These are phyloP conservation scores for Carollia perspicillata DNA, from an alignment of 2,113 vertebrate genomes.

Conservation along the genomic window DNA sequence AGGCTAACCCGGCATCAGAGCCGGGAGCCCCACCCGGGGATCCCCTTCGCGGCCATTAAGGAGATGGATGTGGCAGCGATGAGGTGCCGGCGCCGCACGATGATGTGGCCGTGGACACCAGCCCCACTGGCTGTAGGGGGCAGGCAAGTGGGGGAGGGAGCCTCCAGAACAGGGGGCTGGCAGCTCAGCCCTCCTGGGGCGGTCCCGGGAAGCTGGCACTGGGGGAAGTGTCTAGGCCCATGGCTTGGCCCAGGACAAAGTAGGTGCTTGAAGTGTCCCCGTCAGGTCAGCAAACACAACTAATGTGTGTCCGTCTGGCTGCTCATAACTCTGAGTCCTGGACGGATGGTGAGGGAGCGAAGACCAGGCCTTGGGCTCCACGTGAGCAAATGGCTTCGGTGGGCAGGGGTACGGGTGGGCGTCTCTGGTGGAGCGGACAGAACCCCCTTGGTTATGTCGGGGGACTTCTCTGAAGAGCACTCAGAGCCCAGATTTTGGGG, in stretches of 20 bases:
- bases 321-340: not conserved
- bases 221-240: not conserved
- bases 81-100: rapidly evolving
- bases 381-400: not conserved
- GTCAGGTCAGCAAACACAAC: not conserved
- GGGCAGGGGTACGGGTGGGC: not conserved
- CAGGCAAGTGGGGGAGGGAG: not conserved
- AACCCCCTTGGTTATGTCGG: not conserved
- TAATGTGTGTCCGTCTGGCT: not conserved
- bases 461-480: not conserved
- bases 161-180: not conserved
- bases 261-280: too few relatives aligned
- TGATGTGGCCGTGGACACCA: rapidly evolving
- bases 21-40: not conserved
- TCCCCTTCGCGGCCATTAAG: not conserved
- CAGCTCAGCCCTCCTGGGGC: not conserved
- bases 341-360: not conserved
- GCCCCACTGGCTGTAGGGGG: rapidly evolving
- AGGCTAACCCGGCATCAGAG: not conserved
- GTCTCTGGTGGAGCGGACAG: not conserved
- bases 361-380: not conserved
- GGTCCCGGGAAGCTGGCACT: rapidly evolving
- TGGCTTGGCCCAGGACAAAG: not conserved
- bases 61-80: not conserved
- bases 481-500: not conserved